Percentiles rank a stretch among this genome's conserved stretches.
Evolutionary conservation across 2,888 invertebrate genomes (phyloP).

Genomic region (Chrysolina oricalcia): DNA sequence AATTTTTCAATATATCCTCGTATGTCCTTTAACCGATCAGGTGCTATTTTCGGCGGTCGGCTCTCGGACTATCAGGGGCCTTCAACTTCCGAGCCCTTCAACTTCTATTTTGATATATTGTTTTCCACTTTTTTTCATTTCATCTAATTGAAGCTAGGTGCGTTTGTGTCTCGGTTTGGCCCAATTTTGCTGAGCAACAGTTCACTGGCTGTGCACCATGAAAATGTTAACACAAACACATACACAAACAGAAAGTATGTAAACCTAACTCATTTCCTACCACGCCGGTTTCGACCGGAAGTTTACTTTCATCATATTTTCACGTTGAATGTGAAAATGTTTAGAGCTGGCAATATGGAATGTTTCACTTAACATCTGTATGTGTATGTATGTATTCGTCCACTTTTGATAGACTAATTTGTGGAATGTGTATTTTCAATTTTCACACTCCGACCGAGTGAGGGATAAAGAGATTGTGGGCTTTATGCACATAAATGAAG

Average conservation of each 20-base stretch:
- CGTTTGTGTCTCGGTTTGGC: not conserved
- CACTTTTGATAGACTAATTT: not conserved
- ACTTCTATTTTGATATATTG: too few species aligned
- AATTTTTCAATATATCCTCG: too few species aligned
- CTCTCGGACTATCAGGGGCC: too few species aligned
- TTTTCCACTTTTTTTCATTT: not conserved
- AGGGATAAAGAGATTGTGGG: not conserved
- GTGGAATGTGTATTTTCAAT: not conserved
- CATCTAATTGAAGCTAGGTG: not conserved
- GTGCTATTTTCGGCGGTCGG: too few species aligned
- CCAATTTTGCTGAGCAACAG: not conserved
- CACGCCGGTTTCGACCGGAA: not conserved
- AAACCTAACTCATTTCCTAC: conserved; percentile 5
- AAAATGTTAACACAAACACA: not conserved
- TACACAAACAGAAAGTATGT: conserved; percentile 5
- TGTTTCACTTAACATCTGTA: conserved; percentile 7
- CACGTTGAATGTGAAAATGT: conserved; percentile 7
- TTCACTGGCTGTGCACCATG: not conserved
- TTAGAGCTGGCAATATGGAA: conserved; percentile 18
- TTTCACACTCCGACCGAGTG: not conserved
- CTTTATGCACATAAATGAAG: not conserved
- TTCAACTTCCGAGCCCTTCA: too few species aligned
- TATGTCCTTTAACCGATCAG: too few species aligned
- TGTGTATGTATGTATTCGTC: not conserved
- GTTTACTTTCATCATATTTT: conserved; percentile 22